A percentile compares a stretch with the other conserved stretches of the same genome.
phyloP scores from a whole-genome alignment of 2,888 invertebrate species.

The Eupithecia exiguata region DNA sequence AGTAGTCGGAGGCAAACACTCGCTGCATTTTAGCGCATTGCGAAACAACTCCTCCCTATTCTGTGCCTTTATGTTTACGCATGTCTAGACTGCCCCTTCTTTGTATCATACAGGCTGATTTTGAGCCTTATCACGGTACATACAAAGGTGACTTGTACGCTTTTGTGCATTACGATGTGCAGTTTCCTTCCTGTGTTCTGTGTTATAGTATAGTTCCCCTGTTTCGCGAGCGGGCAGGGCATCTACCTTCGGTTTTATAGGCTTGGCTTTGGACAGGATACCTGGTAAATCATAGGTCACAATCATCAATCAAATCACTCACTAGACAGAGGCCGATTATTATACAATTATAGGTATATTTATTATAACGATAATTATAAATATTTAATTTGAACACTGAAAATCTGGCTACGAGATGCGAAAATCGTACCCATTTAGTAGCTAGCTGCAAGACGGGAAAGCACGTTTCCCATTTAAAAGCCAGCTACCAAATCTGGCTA shows the following conservation, averaged over 20 bases:
- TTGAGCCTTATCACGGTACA: constrained; percentile 26
- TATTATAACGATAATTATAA: too few relatives aligned
- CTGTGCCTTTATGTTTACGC: constrained; percentile 55
- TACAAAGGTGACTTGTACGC: constrained; percentile 31
- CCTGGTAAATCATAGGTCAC: background rate
- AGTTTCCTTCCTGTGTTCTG: constrained; percentile 1
- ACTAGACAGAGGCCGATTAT: too few relatives aligned
- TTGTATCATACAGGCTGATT: constrained; percentile 10
- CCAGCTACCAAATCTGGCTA: too few relatives aligned
- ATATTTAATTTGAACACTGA: background rate
- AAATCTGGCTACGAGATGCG: background rate
- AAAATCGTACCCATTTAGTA: too few relatives aligned
- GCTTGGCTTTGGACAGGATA: constrained; percentile 13
- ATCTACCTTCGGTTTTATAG: constrained; percentile 32
- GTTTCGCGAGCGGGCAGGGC: constrained; percentile 26
- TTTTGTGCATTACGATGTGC: constrained; percentile 26
- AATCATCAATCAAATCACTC: too few relatives aligned
- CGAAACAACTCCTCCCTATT: constrained; percentile 34
- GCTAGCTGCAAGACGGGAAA: too few relatives aligned
- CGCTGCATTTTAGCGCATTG: constrained; percentile 36
- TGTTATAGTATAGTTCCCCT: background rate
- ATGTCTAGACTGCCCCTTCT: constrained; percentile 59
- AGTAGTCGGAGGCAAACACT: constrained; percentile 23
- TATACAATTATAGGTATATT: too few relatives aligned
- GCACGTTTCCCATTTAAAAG: too few relatives aligned